Conservation (phyloP, 2,888 invertebrate species). For the Dicranocentrus wangi region DNA sequence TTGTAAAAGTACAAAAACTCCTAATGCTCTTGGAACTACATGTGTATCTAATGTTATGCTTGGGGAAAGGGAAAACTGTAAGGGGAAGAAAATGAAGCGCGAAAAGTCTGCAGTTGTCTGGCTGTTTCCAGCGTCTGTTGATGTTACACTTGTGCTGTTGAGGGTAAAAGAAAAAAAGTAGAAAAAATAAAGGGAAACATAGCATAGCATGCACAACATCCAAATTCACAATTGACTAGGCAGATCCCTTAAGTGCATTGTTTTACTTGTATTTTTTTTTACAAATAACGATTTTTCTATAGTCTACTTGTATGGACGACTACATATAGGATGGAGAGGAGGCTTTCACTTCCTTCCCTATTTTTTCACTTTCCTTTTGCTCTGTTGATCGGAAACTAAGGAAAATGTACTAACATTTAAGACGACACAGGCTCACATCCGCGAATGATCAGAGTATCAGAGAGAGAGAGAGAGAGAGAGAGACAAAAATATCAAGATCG, state of each 20-base stretch:
- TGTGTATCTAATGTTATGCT: conserved; percentile 13
- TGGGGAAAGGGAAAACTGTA: conserved; percentile 12
- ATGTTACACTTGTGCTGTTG: not conserved
- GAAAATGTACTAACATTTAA: conserved; percentile 22
- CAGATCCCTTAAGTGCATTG: conserved; percentile 55
- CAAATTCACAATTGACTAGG: conserved; percentile 50
- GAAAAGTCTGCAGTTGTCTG: conserved; percentile 47
- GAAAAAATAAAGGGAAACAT: too few relatives aligned
- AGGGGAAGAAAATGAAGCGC: conserved; percentile 25
- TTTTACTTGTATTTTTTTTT: conserved; percentile 37
- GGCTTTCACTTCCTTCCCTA: conserved; percentile 1
- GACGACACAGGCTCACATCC: not conserved
- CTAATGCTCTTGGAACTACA: conserved; percentile 8
- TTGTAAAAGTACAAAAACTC: not conserved
- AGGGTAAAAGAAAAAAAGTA: not conserved
- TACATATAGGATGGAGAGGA: conserved; percentile 20
- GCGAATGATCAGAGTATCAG: not conserved
- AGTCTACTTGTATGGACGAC: conserved; percentile 9
- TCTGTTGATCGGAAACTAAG: conserved; percentile 26
- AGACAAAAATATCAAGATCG: conserved; percentile 18
- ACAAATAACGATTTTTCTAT: conserved; percentile 47
- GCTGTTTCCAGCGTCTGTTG: conserved; percentile 17
- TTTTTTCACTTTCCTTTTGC: not conserved
- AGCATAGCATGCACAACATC: conserved; percentile 20
- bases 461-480: not conserved